Conservation (phyloP, 2,888 invertebrate genomes). For the Pomacea canaliculata region DNA sequence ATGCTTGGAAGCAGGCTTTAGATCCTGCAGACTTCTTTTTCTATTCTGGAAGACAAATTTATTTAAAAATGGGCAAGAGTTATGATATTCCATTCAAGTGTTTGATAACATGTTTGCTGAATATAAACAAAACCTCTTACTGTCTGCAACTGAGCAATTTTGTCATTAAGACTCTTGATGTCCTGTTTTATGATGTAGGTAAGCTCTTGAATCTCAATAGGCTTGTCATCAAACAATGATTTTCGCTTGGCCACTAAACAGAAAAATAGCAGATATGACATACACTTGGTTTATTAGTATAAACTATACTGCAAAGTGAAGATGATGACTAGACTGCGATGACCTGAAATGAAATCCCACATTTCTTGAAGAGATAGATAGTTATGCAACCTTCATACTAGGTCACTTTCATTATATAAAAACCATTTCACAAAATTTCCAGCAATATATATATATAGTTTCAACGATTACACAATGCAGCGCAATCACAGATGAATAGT, state of each 20-base stretch:
- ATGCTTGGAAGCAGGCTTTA: no score
- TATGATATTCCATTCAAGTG: background rate
- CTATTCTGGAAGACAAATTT: background rate
- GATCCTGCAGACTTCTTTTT: background rate
- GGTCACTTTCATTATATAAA: no score
- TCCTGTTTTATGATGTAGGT: slow-evolving; percentile 98
- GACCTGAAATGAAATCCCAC: no score
- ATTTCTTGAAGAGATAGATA: no score
- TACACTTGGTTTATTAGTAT: slow-evolving; percentile 68
- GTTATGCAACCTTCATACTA: no score
- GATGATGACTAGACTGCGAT: background rate
- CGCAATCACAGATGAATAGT: no score
- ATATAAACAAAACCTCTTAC: slow-evolving; percentile 34
- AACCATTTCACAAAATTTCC: no score
- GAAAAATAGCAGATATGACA: background rate
- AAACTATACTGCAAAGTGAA: background rate
- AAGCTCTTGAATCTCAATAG: slow-evolving; percentile 95
- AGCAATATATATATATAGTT: no score
- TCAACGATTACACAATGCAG: no score
- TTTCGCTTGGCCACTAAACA: slow-evolving; percentile 89
- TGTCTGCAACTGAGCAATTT: slow-evolving; percentile 85
- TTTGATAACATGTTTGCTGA: background rate
- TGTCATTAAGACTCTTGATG: slow-evolving; percentile 92
- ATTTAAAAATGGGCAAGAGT: background rate
- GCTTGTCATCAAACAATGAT: slow-evolving; percentile 95